Evolutionary conservation across 1,140 invertebrate species (phyloP), one percentile per base, ranked within the genome.

Genomic region (Eueides isabella): DNA sequence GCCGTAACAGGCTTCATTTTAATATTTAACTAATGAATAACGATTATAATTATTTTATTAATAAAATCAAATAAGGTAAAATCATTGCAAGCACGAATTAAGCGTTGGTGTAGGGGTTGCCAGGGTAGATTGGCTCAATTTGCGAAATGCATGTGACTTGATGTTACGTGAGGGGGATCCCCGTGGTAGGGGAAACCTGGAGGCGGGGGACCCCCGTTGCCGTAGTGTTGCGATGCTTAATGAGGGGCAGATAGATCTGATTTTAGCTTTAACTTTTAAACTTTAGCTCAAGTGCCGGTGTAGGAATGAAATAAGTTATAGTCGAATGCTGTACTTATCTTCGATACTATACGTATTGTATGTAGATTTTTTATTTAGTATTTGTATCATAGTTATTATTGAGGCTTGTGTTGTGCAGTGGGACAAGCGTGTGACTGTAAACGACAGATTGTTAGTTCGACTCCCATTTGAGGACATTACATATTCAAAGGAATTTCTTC

Each of bases 121-220:
- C 80, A 86, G 78, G 80, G 72, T 77, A 66, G 77, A 90, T 91
- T 91, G 85, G 73, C 89, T 82, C 84, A 91, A 91, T 91, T 89
- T 89, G 88, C 75, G 76, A 71, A 55, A 55, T 55, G 67, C 76
- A 75, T 41, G 77, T 67, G 70, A 68, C 70, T 73, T 67, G 78
- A 84, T 84, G 82, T 83, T 84, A 84, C 48, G 48, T 55, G 48
- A 55, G 48, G 77, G 76, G 76, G 61, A 80, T 55, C 2, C 48
- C 48, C 48, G 19, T 11, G 19, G 48, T 44, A 16, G 48, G 76
- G 76, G 61, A 80, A 7, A 7, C 48, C 48, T 9, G 19, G 48
- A 19, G 48, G 26, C 48, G 48, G 48, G 41, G 19, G 48, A 55
- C 48, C 48, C 48, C 48, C 48, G 48, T 12, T 74, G 72, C 62